These are phyloP conservation scores for Teleogryllus occipitalis DNA, from an alignment of 1,140 invertebrate genomes.

Conservation along the genomic window DNA sequence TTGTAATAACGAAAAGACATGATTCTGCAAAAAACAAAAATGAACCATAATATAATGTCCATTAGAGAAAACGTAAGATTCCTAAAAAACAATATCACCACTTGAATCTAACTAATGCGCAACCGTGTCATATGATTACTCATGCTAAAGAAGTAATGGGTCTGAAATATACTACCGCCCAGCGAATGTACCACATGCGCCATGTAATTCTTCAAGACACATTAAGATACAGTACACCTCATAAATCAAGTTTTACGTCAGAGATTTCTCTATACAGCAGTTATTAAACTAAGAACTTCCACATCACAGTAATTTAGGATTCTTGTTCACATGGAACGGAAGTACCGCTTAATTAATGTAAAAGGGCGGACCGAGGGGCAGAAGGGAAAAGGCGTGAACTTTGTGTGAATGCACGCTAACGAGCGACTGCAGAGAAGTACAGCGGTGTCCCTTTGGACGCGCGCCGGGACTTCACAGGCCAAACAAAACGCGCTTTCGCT, in stretches of 20 bases:
- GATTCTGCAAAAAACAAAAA: neutral
- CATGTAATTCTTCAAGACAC: neutral
- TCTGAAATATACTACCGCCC: too few species aligned
- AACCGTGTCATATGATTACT: too few species aligned
- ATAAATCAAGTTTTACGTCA: neutral
- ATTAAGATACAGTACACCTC: neutral
- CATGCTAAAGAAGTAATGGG: too few species aligned
- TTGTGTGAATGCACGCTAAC: neutral
- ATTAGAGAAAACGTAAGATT: neutral
- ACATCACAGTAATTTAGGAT: neutral
- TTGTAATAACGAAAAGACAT: neutral
- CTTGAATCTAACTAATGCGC: neutral
- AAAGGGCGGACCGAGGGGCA: neutral
- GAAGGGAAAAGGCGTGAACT: neutral
- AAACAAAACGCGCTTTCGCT: neutral
- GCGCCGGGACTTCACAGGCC: neutral
- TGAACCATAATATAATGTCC: neutral
- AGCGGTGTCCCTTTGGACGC: neutral
- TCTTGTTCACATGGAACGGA: neutral
- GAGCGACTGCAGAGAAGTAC: neutral
- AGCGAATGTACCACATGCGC: neutral
- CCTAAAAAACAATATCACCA: neutral
- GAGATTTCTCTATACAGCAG: neutral
- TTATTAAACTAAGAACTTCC: neutral
- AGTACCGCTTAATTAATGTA: constrained; percentile 5